Base-by-base conservation (phyloP, 2,888 invertebrate genomes). In the Cataglyphis altisquamis region DNA sequence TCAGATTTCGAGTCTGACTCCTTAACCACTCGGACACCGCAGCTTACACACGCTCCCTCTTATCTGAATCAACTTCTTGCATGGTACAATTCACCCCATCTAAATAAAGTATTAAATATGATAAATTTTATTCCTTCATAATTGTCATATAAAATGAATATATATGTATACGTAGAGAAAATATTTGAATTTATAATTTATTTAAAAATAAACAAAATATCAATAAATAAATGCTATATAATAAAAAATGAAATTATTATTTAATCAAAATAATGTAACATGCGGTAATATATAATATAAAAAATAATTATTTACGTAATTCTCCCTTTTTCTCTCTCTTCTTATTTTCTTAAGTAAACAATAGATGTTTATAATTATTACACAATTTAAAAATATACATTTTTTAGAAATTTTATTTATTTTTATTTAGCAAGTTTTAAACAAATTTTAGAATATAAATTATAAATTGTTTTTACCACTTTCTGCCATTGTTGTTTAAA, bases 1-100 rank as follows among this genome's bases (percentile, higher is more conserved):
- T 96, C 96, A 95, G 96, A 96, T 96, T 96, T 96, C 96, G 95
- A 96, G 96, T 96, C 96, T 95, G 95, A 96, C 96, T 95, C 96
- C 95, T 96, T 96, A 96, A 96, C 96, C 96, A 95, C 96, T 96
- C 96, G 95, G 96, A 95, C 95, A 96, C 95, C 95, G 95, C 95
- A 95, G 95, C 95, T 92, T 18, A 18, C 32, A 9, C 8, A 15
- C 18, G 3, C 32, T 29, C 62, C 32, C 18, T 62, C 29, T 29
- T 32, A 29, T 62, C 25, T 62, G 18, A 62, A 52, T 18, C 8
- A 29, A 62, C 62, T 62, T 62, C 32, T 18, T 32, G 3, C 18
- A 25, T 29, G 25, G 0, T 29, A 18, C 18, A 29, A 18, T 62
- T 32, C 4, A 55, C 55, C 12, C 52, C 4, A 0, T 0, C 21